A percentile compares a stretch with the other conserved stretches of the same genome.
Conservation (phyloP, 2,113 vertebrate species). For the Stigmatopora nigra region DNA sequence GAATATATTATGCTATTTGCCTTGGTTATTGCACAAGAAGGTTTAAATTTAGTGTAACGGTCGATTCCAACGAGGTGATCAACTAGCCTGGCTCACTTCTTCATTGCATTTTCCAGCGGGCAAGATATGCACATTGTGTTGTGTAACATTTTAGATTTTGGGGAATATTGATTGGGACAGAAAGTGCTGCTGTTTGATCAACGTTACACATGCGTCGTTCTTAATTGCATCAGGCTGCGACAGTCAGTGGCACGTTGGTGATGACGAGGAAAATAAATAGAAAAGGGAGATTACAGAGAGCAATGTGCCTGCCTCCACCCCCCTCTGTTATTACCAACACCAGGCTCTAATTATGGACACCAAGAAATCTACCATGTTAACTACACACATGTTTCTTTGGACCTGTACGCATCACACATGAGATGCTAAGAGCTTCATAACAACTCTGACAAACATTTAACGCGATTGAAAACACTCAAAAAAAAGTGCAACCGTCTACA, state of each 20-base stretch:
- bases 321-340: slow-evolving; percentile 66
- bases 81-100: too few species aligned
- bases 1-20: too few species aligned
- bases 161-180: background rate
- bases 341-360: slow-evolving; percentile 68
- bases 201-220: slow-evolving; percentile 42
- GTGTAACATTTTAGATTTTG: background rate
- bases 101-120: too few species aligned
- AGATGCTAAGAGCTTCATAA: slow-evolving; percentile 19
- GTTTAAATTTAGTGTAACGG: too few species aligned
- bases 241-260: slow-evolving; percentile 45
- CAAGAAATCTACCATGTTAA: slow-evolving; percentile 46
- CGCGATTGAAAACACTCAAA: slow-evolving; percentile 8
- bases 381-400: slow-evolving; percentile 28
- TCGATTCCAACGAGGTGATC: too few species aligned
- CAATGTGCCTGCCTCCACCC: slow-evolving; percentile 16
- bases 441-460: slow-evolving; percentile 22
- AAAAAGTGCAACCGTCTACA: slow-evolving; percentile 8
- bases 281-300: slow-evolving; percentile 66
- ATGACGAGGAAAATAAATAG: slow-evolving; percentile 67
- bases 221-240: slow-evolving; percentile 57
- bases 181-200: slow-evolving; percentile 26
- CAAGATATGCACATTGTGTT: too few species aligned
- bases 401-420: slow-evolving; percentile 10
- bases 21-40: too few species aligned